Evolutionary conservation across 1,140 invertebrate genomes (phyloP).

Genomic region (Cydia fagiglandana): DNA sequence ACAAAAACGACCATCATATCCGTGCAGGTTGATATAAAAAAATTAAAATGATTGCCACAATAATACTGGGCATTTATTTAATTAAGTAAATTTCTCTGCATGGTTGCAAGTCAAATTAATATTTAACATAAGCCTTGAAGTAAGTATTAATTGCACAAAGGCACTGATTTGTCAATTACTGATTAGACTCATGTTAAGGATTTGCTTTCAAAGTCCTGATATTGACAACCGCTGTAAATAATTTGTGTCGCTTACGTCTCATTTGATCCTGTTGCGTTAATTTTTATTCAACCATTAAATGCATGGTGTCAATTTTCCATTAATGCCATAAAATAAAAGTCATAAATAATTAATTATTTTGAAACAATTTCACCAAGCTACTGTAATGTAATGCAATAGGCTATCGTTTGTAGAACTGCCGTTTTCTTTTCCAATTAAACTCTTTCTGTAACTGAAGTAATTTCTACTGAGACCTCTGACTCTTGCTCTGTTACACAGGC

Average conservation of each 20-base stretch:
- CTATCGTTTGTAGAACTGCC: too few species aligned
- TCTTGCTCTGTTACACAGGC: too few species aligned
- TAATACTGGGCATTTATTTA: not conserved
- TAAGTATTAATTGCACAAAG: conserved; percentile 65
- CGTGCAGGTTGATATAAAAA: not conserved
- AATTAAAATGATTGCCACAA: not conserved
- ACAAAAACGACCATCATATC: too few species aligned
- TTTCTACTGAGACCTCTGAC: too few species aligned
- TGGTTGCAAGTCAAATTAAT: conserved; percentile 4
- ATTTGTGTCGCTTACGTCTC: conserved; percentile 48
- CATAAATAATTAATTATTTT: not conserved
- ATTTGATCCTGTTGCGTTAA: conserved; percentile 12
- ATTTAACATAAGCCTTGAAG: conserved; percentile 36
- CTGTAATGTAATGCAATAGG: too few species aligned
- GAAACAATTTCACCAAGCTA: not conserved
- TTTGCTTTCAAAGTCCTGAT: conserved; percentile 62
- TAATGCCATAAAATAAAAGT: too few species aligned
- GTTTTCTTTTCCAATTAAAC: too few species aligned
- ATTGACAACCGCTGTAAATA: conserved; percentile 58
- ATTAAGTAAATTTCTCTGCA: not conserved
- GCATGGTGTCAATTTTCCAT: not conserved
- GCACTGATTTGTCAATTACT: conserved; percentile 77
- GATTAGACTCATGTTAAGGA: conserved; percentile 70
- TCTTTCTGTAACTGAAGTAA: too few species aligned
- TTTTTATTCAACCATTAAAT: not conserved